Conservation (phyloP, 2,888 invertebrate species). For the Phaedon cochleariae region DNA sequence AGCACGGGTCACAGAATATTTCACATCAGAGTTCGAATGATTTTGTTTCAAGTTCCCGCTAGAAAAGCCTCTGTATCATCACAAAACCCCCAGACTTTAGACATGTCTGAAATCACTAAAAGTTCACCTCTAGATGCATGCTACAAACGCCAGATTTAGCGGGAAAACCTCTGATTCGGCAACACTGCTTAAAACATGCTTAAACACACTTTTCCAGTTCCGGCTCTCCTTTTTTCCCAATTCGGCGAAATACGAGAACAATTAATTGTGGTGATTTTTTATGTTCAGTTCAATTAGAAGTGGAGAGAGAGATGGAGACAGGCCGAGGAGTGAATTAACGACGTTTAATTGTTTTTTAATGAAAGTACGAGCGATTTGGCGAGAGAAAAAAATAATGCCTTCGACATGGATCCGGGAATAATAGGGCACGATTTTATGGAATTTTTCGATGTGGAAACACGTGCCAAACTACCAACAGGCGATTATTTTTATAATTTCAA, state of each 20-base stretch:
- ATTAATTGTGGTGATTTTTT: conserved; percentile 37
- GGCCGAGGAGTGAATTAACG: conserved; percentile 22
- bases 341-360: conserved; percentile 36
- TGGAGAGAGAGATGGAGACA: conserved; percentile 17
- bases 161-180: too few species aligned
- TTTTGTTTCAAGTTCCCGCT: too few species aligned
- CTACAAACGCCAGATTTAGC: too few species aligned
- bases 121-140: too few species aligned
- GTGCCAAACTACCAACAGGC: too few species aligned
- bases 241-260: conserved; percentile 18
- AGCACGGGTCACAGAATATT: too few species aligned
- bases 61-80: too few species aligned
- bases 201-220: conserved; percentile 9
- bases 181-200: background rate
- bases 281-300: conserved; percentile 31
- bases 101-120: too few species aligned
- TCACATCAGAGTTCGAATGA: too few species aligned
- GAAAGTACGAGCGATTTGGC: conserved; percentile 21
- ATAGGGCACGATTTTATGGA: conserved; percentile 1
- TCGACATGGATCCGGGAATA: conserved; percentile 7
- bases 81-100: too few species aligned
- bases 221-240: conserved; percentile 19
- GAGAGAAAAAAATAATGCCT: conserved; percentile 9
- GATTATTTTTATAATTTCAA: background rate
- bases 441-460: conserved; percentile 2